Percentiles rank a stretch among this genome's conserved stretches.
Conservation (phyloP, 30 jellyfish, hydroid and myxozoan species). For the Haliclystus octoradiatus region DNA sequence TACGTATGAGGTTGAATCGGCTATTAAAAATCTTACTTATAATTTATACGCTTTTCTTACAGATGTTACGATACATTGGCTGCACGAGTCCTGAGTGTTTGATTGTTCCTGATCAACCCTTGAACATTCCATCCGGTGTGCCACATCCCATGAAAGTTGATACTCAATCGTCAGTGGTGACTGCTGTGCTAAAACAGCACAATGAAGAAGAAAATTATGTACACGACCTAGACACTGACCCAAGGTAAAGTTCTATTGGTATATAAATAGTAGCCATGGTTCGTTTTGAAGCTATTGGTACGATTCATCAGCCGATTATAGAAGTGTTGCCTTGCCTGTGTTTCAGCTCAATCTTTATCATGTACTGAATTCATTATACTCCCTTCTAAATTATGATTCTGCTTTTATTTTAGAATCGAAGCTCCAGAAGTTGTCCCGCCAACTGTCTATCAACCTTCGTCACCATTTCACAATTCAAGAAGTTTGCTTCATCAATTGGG, state of each 20-base stretch:
- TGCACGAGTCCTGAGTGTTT: constrained; percentile 95
- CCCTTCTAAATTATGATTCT: too few relatives aligned
- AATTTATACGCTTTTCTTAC: too few relatives aligned
- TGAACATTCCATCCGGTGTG: constrained; percentile 92
- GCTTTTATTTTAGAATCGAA: constrained; percentile 38
- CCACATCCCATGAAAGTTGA: constrained; percentile 67
- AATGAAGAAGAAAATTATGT: constrained; percentile 94
- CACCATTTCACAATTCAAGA: constrained; percentile 65
- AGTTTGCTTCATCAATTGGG: constrained; percentile 80
- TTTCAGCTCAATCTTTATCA: background rate
- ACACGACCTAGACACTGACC: constrained; percentile 79
- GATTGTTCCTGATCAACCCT: constrained; percentile 76
- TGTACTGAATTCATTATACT: background rate
- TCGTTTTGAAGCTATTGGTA: background rate
- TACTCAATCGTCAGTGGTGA: constrained; percentile 77
- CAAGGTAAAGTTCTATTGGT: constrained; percentile 33
- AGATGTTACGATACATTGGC: constrained; percentile 92
- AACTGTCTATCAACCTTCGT: constrained; percentile 26
- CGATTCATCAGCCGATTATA: background rate
- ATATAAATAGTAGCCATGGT: background rate
- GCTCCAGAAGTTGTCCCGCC: constrained; percentile 62
- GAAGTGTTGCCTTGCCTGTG: background rate
- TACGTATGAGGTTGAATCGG: too few relatives aligned
- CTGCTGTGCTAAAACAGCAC: constrained; percentile 90
- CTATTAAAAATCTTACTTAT: too few relatives aligned